phyloP scores from a whole-genome alignment of 2,888 invertebrate species.

The Tetragonula carbonaria region DNA sequence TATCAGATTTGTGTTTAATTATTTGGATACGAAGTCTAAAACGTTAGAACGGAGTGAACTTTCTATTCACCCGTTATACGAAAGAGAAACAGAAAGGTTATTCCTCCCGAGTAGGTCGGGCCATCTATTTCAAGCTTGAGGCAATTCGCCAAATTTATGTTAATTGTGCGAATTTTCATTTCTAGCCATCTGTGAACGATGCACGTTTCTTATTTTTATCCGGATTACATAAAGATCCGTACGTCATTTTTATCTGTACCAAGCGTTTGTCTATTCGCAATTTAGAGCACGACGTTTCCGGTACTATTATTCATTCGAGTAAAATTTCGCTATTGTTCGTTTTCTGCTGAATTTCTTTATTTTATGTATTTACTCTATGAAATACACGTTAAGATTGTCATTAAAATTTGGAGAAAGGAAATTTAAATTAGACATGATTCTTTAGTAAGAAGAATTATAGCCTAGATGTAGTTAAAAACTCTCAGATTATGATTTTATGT shows the following conservation, averaged over 20 bases:
- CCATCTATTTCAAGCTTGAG: conserved; percentile 79
- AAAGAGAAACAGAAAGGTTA: conserved; percentile 79
- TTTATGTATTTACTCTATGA: not conserved
- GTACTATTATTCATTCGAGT: not conserved
- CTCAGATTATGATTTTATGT: too few species aligned
- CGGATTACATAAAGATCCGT: not conserved
- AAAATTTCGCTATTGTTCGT: not conserved
- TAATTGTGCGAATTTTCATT: conserved; percentile 80
- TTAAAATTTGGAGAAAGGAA: not conserved
- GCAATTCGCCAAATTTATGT: conserved; percentile 81
- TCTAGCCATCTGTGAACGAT: conserved; percentile 47
- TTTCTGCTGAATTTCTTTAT: not conserved
- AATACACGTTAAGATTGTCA: not conserved
- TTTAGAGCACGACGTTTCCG: not conserved
- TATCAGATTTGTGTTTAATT: not conserved
- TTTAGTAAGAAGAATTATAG: too few species aligned
- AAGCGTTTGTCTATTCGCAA: not conserved
- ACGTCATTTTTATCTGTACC: not conserved
- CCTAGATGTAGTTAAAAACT: too few species aligned
- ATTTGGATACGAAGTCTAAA: not conserved
- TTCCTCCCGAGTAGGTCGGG: conserved; percentile 78
- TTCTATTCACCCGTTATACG: conserved; percentile 54
- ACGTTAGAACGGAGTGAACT: not conserved
- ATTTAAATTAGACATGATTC: too few species aligned
- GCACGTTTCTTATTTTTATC: conserved; percentile 10